These are phyloP conservation scores for Atethmia centrago DNA, from an alignment of 2,888 invertebrate genomes.

Conservation along the genomic window DNA sequence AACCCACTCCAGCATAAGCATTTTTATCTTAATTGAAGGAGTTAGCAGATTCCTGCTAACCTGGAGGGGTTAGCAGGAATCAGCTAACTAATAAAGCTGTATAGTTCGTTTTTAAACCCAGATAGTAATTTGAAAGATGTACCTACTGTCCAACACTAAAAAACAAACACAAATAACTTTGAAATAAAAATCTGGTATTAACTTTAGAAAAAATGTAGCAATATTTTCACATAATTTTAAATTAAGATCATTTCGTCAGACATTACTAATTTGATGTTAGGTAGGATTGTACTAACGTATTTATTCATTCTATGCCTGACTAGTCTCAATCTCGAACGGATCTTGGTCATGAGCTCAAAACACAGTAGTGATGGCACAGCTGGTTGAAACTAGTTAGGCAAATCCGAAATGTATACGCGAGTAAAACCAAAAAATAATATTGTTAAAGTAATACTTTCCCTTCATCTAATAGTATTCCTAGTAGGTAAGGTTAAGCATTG, in stretches of 20 bases:
- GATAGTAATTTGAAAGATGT: too few species aligned
- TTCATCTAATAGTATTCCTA: background rate
- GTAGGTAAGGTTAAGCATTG: background rate
- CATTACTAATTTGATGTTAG: background rate
- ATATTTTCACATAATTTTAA: background rate
- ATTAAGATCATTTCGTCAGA: background rate
- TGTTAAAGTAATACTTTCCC: background rate
- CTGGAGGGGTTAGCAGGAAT: background rate
- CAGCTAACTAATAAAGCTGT: background rate
- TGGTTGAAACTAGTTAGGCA: background rate
- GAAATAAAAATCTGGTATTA: background rate
- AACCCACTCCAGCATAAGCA: background rate
- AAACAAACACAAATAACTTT: background rate
- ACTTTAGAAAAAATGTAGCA: background rate
- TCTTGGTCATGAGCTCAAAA: conserved; percentile 3
- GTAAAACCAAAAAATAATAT: too few species aligned
- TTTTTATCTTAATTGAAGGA: background rate
- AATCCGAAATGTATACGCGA: conserved; percentile 3
- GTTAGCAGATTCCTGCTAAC: too few species aligned
- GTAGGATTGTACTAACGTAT: background rate
- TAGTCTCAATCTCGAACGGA: background rate
- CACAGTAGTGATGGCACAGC: conserved; percentile 1
- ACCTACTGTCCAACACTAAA: background rate
- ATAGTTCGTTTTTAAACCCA: background rate
- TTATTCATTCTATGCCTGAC: background rate